Evolutionary conservation across 2,888 invertebrate species (phyloP), one percentile per base, ranked within the genome.

Genomic region (Empis livida): DNA sequence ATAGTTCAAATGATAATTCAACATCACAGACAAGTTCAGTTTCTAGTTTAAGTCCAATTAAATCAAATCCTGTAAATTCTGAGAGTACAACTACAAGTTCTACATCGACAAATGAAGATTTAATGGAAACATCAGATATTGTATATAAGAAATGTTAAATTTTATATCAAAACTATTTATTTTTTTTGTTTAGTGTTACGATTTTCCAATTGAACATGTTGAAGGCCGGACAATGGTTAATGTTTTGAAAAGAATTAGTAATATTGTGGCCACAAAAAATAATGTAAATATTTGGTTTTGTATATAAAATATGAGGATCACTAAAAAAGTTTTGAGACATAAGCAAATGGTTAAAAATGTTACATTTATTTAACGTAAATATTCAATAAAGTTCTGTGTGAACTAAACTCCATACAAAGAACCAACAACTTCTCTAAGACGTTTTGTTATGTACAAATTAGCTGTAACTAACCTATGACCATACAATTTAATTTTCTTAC

Each of bases 221-320:
- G 59, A 62, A 41, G 68, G 62, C 0, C 59, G 67, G 35, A 88
- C 84, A 63, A 74, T 92, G 58, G 82, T 86, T 1, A 91, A 87
- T 73, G 90, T 94, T 51, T 71, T 94, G 16, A 84, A 82, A 59
- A 76, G 92, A 56, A 89, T 94, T 44, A 88, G 89, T 60, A 91
- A 84, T 65, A 79, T 93, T 44, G 74, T 92, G 41, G 91, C 87
- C n/a, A 68, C 83, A 46, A 84, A 84, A 58, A 83, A 81, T 58
- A 81, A 78, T 60, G 89, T 89, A 72, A 75, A 80, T 71, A 35
- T 35, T n/a, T 35, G 10, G n/a, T n/a, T 35, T 35, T 35, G 32
- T 32, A 13, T 32, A 13, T 5, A 32, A 13, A 3, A 32, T 32
- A 32, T 32, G n/a, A n/a, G n/a, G n/a, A n/a, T n/a, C n/a, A n/a